These are phyloP conservation scores for Melanotaenia boesemani DNA, from an alignment of 2,797 vertebrate species.

Conservation along the genomic window DNA sequence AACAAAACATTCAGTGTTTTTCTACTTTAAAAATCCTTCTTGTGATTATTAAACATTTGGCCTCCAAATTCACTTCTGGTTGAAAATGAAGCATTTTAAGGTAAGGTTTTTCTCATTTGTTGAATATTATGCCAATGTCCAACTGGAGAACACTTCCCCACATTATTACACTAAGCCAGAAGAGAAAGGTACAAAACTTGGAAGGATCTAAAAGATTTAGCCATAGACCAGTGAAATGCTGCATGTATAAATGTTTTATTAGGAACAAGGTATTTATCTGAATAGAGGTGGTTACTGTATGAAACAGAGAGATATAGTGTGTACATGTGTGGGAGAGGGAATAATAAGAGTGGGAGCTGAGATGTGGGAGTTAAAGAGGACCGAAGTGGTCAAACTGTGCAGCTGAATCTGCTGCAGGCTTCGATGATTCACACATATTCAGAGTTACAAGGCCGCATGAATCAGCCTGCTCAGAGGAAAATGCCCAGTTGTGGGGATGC, in stretches of 20 bases:
- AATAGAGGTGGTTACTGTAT: background rate
- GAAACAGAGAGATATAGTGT: background rate
- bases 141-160: too few species aligned
- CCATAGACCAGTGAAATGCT: background rate
- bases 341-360: constrained; percentile 44
- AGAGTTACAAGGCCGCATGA: background rate
- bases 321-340: constrained; percentile 23
- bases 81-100: too few species aligned
- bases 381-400: constrained; percentile 47
- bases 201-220: too few species aligned
- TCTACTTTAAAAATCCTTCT: too few species aligned
- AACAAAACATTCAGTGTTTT: too few species aligned
- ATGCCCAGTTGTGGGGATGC: background rate
- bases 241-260: background rate
- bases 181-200: too few species aligned
- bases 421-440: constrained; percentile 30
- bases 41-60: too few species aligned
- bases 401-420: constrained; percentile 35
- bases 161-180: too few species aligned
- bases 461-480: background rate
- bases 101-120: too few species aligned
- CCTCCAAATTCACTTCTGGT: too few species aligned
- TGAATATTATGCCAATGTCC: too few species aligned
- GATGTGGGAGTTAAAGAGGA: constrained; percentile 39
- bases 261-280: background rate